Conservation (phyloP, 2,113 vertebrate genomes). For the Pseudopipra pipra region DNA sequence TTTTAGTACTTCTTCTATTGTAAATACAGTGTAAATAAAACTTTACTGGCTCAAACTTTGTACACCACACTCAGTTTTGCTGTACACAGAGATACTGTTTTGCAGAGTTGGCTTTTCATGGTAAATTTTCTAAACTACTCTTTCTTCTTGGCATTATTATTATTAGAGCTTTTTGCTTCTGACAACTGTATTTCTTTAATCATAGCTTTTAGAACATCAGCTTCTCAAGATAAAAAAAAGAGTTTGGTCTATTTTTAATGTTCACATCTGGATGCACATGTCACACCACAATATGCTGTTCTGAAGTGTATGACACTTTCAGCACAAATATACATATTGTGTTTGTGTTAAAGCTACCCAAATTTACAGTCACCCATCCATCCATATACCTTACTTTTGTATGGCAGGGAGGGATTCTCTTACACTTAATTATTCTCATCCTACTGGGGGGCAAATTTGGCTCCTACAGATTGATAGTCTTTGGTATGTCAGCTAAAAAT, state of each 20-base stretch:
- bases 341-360: slow-evolving; percentile 9
- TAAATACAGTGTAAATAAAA: neutral
- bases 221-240: neutral
- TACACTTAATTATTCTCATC: neutral
- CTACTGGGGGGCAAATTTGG: neutral
- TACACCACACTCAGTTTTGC: neutral
- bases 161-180: neutral
- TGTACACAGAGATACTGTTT: neutral
- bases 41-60: neutral
- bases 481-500: neutral
- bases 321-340: neutral
- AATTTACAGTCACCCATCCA: neutral
- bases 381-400: neutral
- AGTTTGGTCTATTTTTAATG: neutral
- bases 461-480: neutral
- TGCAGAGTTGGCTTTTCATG: neutral
- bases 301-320: neutral
- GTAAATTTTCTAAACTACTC: neutral
- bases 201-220: slow-evolving; percentile 17
- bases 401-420: neutral
- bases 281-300: neutral
- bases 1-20: neutral
- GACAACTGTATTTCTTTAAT: slow-evolving; percentile 36
- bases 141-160: slow-evolving; percentile 5
- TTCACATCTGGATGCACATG: slow-evolving; percentile 40